Evolutionary conservation across 1,140 invertebrate genomes (phyloP).

Genomic region (Penaeus vannamei): DNA sequence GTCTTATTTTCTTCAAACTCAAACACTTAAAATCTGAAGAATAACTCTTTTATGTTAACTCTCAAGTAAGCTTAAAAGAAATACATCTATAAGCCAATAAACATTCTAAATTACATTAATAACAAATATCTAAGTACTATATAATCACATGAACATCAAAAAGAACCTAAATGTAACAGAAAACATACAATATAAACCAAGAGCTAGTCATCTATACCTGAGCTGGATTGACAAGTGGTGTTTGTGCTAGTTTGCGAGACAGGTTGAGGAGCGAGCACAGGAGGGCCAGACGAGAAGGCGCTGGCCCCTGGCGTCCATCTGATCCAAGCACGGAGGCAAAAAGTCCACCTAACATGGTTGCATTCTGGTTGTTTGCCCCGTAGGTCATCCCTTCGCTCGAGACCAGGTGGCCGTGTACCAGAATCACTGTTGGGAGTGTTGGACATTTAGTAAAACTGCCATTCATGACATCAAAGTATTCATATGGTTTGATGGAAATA

Average conservation of each 20-base stretch:
- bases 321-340: conserved; percentile 80
- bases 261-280: conserved; percentile 81
- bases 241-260: conserved; percentile 80
- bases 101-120: no score
- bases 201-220: conserved; percentile 25
- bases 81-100: no score
- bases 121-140: no score
- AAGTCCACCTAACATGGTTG: conserved; percentile 76
- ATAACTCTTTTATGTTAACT: no score
- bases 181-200: no score
- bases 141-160: no score
- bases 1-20: no score
- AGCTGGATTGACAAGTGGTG: conserved; percentile 74
- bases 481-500: no score
- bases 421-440: conserved; percentile 70
- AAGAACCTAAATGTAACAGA: no score
- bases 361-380: conserved; percentile 73
- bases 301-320: conserved; percentile 76
- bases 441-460: neutral
- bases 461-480: no score
- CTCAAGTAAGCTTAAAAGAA: no score
- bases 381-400: conserved; percentile 77
- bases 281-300: conserved; percentile 79
- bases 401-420: conserved; percentile 77
- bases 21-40: no score